A percentile compares a stretch with the other conserved stretches of the same genome.
Conservation (phyloP, 2,113 vertebrate species). For the Labeo rohita region DNA sequence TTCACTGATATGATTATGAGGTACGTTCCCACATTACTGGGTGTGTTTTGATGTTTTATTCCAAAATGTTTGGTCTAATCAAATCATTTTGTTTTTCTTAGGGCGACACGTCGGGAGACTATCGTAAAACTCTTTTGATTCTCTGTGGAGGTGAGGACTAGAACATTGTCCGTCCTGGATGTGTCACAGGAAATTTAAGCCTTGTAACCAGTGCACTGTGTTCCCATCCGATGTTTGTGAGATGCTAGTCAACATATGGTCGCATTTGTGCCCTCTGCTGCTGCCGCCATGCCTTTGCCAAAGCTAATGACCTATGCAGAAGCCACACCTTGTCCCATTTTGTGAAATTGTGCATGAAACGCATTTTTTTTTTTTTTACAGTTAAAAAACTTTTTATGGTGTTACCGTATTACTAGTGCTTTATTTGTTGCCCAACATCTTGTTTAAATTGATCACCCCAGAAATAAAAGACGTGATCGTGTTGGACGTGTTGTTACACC, state of each 20-base stretch:
- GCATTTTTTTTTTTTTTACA: conserved; percentile 26
- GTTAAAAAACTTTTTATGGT: conserved; percentile 3
- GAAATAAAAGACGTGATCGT: conserved; percentile 20
- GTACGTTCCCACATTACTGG: neutral
- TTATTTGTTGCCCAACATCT: conserved; percentile 3
- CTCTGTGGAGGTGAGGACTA: conserved; percentile 94
- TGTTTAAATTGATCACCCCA: conserved; percentile 13
- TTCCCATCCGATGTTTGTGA: neutral
- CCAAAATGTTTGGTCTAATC: neutral
- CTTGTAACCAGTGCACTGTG: neutral
- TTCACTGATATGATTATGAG: conserved; percentile 8
- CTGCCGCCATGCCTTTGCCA: conserved; percentile 63
- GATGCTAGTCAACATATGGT: neutral
- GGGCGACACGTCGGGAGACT: conserved; percentile 97
- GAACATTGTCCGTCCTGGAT: conserved; percentile 33
- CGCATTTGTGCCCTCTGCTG: conserved; percentile 34
- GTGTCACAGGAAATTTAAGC: neutral
- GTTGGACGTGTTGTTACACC: neutral
- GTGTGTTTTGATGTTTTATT: conserved; percentile 11
- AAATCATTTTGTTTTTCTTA: conserved; percentile 61
- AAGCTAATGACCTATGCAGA: conserved; percentile 62
- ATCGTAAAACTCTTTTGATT: conserved; percentile 86
- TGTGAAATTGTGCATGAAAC: conserved; percentile 26
- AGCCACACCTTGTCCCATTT: conserved; percentile 39
- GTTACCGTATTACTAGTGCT: conserved; percentile 2